Percentiles rank a stretch among this genome's conserved stretches.
Conservation (phyloP, 2,888 invertebrate genomes). For the Bombylius major region DNA sequence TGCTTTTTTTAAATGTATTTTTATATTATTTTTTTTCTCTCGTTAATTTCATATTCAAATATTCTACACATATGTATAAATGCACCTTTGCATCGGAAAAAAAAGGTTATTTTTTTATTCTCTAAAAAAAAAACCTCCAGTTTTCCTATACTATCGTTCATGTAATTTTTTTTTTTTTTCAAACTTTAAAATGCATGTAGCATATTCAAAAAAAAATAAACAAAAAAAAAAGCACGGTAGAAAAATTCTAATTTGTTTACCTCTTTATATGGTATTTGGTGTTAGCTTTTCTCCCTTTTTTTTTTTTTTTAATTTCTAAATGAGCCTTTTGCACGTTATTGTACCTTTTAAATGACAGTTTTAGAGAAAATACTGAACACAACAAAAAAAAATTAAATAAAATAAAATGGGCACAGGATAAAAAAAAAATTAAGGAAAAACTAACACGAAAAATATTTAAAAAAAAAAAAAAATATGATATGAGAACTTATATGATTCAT, state of each 20-base stretch:
- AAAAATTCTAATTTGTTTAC: constrained; percentile 14
- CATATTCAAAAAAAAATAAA: too few relatives aligned
- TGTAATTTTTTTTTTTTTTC: too few relatives aligned
- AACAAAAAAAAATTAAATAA: not conserved
- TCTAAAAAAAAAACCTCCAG: too few relatives aligned
- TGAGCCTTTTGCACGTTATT: constrained; percentile 16
- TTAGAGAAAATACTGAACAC: not conserved
- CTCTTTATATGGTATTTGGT: not conserved
- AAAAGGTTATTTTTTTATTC: too few relatives aligned
- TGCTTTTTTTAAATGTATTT: too few relatives aligned
- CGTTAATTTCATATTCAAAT: too few relatives aligned
- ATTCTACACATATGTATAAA: too few relatives aligned
- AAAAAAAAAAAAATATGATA: not conserved
- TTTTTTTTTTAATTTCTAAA: constrained; percentile 9
- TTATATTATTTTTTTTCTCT: too few relatives aligned
- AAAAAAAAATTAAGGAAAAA: not conserved
- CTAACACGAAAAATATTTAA: not conserved
- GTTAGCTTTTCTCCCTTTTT: constrained; percentile 5
- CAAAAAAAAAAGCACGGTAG: not conserved
- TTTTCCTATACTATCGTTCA: too few relatives aligned
- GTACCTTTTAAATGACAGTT: constrained; percentile 6
- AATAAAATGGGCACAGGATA: not conserved
- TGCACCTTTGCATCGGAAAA: too few relatives aligned
- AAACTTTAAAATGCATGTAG: too few relatives aligned
- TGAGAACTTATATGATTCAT: too few relatives aligned